Conservation (phyloP, 2,113 vertebrate genomes). For the Eclectus roratus region DNA sequence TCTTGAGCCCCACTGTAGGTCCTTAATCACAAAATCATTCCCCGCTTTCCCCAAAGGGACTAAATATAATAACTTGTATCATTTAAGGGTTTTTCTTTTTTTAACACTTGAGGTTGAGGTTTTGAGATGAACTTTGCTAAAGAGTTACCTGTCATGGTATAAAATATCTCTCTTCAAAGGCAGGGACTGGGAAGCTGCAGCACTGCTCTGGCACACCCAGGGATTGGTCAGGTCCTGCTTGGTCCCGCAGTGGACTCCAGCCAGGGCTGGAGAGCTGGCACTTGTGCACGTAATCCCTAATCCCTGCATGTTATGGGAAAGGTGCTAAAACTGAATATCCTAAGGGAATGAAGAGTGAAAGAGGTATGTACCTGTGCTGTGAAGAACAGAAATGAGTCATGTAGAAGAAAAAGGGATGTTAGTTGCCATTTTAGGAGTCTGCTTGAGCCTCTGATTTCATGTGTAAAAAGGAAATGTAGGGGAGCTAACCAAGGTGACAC, state of each 20-base stretch:
- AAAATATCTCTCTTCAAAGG: not conserved
- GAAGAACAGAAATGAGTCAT: rapidly evolving
- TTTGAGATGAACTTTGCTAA: conserved; percentile 29
- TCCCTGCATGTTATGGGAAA: not conserved
- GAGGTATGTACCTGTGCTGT: rapidly evolving
- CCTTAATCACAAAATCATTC: conserved; percentile 69
- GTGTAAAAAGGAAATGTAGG: not conserved
- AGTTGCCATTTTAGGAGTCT: not conserved
- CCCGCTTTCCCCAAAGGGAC: conserved; percentile 21
- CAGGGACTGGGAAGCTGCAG: not conserved
- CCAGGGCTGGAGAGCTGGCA: not conserved
- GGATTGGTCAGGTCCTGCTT: not conserved
- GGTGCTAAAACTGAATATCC: not conserved
- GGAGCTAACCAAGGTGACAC: not conserved
- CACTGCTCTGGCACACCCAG: not conserved
- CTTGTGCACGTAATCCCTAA: not conserved
- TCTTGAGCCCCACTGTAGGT: conserved; percentile 43
- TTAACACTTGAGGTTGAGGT: conserved; percentile 41
- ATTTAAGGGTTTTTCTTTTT: conserved; percentile 37
- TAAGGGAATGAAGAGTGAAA: not conserved
- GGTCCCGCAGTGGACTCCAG: not conserved
- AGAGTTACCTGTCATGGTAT: not conserved
- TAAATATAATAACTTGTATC: conserved; percentile 56
- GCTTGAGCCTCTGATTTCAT: not conserved
- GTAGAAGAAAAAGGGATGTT: not conserved